Base-by-base conservation (phyloP, 2,113 vertebrate species). In the Catagonus wagneri region DNA sequence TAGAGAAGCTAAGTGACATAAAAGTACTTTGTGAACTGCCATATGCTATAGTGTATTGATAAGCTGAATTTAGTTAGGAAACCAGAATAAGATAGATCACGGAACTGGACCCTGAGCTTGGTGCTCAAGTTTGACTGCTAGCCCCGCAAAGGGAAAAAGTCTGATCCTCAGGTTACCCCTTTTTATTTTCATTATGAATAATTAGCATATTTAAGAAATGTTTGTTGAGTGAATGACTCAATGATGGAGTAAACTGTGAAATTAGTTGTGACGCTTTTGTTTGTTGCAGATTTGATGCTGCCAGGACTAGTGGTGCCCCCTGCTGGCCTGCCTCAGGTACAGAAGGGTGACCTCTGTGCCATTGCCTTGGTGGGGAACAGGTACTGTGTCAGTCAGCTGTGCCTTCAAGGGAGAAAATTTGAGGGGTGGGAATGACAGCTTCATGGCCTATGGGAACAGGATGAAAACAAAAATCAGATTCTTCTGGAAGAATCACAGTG, bases 231-330 rank as follows among this genome's bases (percentile, higher is more conserved):
- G 20, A 66, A n/a, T 76, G 56, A 87, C n/a, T 75, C 20, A 75
- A 63, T 83, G 23, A 90, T 87, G 69, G 75, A 58, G 32, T 85
- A 36, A 94, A 96, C 92, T 4, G 60, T 92, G 95, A 78, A 95
- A 93, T 95, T 36, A 84, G 39, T 94, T 81, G 19, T 95, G 54
- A 94, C 54, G 29, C 22, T 85, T 84, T 84, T 97, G 50, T 98
- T 76, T 96, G 19, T 93, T 69, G 23, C 97, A 99, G 99, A 99
- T 98, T 99, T 99, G 95, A 99, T 99, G 99, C 98, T 99, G 96
- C 99, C 99, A 0, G 99, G 99, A 65, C 98, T 99, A 54, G 98
- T 99, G 94, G 98, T 99, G 97, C 99, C 99, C 96, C 97, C 99
- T 96, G 94, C 96, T 96, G 99, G 99, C 89, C 98, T 99, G 29